A percentile compares a stretch with the other conserved stretches of the same genome.
Conservation (phyloP, 2,113 vertebrate species). For the Galemys pyrenaicus region DNA sequence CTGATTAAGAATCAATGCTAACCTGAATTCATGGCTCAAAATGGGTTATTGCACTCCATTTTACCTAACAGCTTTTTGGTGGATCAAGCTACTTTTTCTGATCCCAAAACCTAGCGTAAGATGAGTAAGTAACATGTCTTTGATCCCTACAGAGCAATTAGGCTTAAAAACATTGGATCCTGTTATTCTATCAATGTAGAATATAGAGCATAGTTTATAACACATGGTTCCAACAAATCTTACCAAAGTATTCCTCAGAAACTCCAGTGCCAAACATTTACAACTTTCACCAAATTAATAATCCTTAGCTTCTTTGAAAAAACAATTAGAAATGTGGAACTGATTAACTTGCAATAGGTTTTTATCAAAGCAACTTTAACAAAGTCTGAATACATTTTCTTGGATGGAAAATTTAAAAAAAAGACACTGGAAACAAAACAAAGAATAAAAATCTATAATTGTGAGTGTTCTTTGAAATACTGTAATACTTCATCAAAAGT, state of each 20-base stretch:
- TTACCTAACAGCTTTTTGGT: conserved; percentile 51
- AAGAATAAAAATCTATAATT: conserved; percentile 50
- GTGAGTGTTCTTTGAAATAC: conserved; percentile 62
- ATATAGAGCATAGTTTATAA: not conserved
- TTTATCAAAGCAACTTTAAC: conserved; percentile 64
- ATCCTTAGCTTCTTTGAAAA: conserved; percentile 78
- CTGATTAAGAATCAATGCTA: not conserved
- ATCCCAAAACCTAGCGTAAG: conserved; percentile 40
- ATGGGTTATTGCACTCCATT: conserved; percentile 55
- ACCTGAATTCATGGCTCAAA: conserved; percentile 46
- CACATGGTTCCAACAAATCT: conserved; percentile 64
- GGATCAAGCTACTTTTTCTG: conserved; percentile 65
- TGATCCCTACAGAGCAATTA: conserved; percentile 73
- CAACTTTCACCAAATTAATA: conserved; percentile 79
- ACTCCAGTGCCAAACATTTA: conserved; percentile 64
- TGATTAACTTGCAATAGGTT: conserved; percentile 75
- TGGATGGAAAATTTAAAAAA: not conserved
- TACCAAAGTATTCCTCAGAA: conserved; percentile 65
- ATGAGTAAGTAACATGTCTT: conserved; percentile 63
- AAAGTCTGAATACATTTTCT: conserved; percentile 52
- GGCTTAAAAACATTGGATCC: conserved; percentile 27
- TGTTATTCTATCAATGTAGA: conserved; percentile 45
- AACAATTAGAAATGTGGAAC: conserved; percentile 80
- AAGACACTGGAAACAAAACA: conserved; percentile 68
- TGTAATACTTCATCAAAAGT: conserved; percentile 64